These are phyloP conservation scores for Formica selysi DNA, from an alignment of 1,140 invertebrate genomes.

Conservation along the genomic window DNA sequence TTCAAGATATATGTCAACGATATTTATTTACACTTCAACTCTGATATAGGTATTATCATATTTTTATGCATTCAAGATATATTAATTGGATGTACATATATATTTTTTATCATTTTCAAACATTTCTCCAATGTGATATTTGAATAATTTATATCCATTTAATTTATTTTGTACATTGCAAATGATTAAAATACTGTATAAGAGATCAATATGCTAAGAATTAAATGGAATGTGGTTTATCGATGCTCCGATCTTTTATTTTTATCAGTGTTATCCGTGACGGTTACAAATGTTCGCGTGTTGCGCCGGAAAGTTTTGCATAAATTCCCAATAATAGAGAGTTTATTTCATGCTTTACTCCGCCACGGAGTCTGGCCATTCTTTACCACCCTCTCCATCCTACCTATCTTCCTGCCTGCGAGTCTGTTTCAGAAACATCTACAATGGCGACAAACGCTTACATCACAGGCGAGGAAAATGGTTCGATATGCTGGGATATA, in stretches of 20 bases:
- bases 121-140: background rate
- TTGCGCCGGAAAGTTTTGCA: constrained; percentile 9
- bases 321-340: constrained; percentile 28
- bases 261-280: background rate
- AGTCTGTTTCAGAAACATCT: constrained; percentile 46
- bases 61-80: background rate
- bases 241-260: background rate
- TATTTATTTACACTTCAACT: background rate
- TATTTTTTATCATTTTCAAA: background rate
- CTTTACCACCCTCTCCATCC: constrained; percentile 20
- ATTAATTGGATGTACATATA: background rate
- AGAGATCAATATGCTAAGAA: background rate
- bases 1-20: background rate
- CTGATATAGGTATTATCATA: too few relatives aligned
- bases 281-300: background rate
- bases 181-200: background rate
- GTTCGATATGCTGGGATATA: constrained; percentile 46
- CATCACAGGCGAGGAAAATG: constrained; percentile 40
- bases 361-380: constrained; percentile 23
- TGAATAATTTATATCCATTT: background rate
- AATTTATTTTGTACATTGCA: background rate
- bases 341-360: constrained; percentile 8
- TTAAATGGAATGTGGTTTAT: background rate
- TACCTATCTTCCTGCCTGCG: constrained; percentile 29
- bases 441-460: constrained; percentile 47